phyloP scores from a whole-genome alignment of 2,113 vertebrate genomes.

The Acanthisitta chloris region DNA sequence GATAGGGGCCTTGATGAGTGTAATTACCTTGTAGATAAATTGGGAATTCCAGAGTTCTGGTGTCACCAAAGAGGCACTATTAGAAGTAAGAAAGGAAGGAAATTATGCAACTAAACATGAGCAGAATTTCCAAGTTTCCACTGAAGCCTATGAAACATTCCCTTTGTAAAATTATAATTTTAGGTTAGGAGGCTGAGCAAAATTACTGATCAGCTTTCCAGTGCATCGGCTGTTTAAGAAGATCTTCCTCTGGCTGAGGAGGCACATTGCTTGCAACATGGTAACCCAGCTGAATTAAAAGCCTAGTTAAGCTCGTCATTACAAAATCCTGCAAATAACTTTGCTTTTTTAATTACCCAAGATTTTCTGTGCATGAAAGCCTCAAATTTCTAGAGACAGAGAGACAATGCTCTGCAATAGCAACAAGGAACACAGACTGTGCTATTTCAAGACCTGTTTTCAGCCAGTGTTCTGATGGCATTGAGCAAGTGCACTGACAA shows the following conservation, averaged over 20 bases:
- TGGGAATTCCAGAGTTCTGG: background rate
- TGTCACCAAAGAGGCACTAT: background rate
- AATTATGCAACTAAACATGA: background rate
- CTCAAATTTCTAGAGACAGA: background rate
- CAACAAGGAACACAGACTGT: background rate
- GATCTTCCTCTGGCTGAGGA: constrained; percentile 39
- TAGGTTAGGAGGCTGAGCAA: constrained; percentile 22
- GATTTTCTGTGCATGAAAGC: background rate
- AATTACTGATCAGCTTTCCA: constrained; percentile 43
- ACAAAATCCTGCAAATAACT: constrained; percentile 53
- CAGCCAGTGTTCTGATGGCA: background rate
- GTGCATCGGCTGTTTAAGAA: constrained; percentile 16
- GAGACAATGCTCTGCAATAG: background rate
- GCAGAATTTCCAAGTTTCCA: background rate
- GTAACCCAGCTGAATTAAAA: constrained; percentile 56
- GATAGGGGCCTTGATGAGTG: background rate
- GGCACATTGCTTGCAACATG: background rate
- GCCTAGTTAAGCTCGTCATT: constrained; percentile 53
- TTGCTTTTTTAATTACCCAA: constrained; percentile 10
- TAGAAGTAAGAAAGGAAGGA: constrained; percentile 25
- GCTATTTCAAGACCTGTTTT: background rate
- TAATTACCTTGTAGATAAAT: background rate
- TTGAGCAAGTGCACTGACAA: background rate
- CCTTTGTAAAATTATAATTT: constrained; percentile 41
- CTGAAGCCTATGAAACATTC: constrained; percentile 36